Evolutionary conservation across 1,140 invertebrate species (phyloP), one percentile per base, ranked within the genome.

Genomic region (Psilanteris sp.): DNA sequence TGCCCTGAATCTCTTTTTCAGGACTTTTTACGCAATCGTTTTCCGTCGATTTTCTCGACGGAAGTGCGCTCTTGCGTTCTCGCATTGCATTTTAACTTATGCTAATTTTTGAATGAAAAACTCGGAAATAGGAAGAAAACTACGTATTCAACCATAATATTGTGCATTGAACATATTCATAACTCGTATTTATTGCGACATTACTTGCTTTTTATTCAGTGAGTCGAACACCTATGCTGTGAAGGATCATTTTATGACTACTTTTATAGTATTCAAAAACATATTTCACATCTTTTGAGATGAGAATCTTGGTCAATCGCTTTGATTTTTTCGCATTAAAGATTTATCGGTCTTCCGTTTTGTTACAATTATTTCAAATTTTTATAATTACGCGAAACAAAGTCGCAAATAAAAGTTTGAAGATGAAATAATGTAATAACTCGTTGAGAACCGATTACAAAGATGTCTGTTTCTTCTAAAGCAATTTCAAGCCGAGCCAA

Each of bases 131-230:
- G 43, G 15, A 52, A 39, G 48, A 44, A 78, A 70, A 74, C 64
- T 68, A 64, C 62, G 75, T 57, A 64, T 59, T 78, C 71, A 50
- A 26, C 70, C 55, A 46, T 64, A 37, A 57, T 27, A 71, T 66
- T 61, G 74, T 64, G 78, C 80, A 86, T 84, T 78, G 77, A 85
- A 84, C 82, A 78, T 85, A 81, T 83, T 85, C 83, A 83, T 85
- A 84, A 83, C 79, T 78, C 55, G 77, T 71, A 77, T 81, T 85
- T 84, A 84, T 59, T 44, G 61, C 61, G 59, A 77, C 55, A 72
- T 81, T 72, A 66, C 74, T 73, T 48, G 79, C 77, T 81, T 82
- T 84, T 85, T 81, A 79, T 81, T 81, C 70, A 57, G 16, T 68
- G 27, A 72, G 70, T 52, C 54, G 76, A 55, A 61, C 75, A 31